Evolutionary conservation across 1,140 invertebrate species (phyloP).

Genomic region (Papilio polytes): DNA sequence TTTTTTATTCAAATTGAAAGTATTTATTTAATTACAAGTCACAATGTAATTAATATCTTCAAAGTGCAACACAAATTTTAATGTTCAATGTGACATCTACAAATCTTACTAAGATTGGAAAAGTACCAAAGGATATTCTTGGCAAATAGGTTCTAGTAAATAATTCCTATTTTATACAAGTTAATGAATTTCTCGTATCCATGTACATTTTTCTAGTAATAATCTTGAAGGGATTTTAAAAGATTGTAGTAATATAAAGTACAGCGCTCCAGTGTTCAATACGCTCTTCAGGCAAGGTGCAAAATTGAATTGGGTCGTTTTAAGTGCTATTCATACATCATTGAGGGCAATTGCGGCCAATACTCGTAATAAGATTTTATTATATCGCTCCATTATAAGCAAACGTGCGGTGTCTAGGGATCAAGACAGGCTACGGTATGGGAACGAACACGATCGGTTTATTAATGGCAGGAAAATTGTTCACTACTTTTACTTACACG

Average conservation of each 20-base stretch:
- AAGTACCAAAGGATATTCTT: no score
- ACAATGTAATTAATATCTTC: neutral
- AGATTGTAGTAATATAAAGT: constrained; percentile 17
- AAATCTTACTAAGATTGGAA: neutral
- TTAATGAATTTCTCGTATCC: neutral
- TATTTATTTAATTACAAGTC: neutral
- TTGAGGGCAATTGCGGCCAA: constrained; percentile 61
- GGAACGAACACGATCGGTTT: constrained; percentile 61
- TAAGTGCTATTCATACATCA: constrained; percentile 66
- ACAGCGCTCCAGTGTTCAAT: constrained; percentile 22
- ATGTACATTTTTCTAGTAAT: neutral
- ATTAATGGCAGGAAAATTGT: constrained; percentile 48
- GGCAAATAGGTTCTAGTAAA: neutral
- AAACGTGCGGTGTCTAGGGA: constrained; percentile 70
- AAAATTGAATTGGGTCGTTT: constrained; percentile 66
- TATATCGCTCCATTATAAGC: constrained; percentile 69
- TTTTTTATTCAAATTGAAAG: constrained; percentile 16
- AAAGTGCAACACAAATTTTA: no score
- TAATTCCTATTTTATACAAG: neutral
- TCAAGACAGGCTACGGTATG: constrained; percentile 59
- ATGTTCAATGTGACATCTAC: neutral
- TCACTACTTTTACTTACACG: constrained; percentile 36
- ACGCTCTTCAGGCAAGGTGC: constrained; percentile 46
- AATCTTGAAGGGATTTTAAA: constrained; percentile 16
- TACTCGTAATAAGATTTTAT: constrained; percentile 72